Base-by-base conservation (phyloP, 2,888 invertebrate genomes). In the Eupeodes luniger region DNA sequence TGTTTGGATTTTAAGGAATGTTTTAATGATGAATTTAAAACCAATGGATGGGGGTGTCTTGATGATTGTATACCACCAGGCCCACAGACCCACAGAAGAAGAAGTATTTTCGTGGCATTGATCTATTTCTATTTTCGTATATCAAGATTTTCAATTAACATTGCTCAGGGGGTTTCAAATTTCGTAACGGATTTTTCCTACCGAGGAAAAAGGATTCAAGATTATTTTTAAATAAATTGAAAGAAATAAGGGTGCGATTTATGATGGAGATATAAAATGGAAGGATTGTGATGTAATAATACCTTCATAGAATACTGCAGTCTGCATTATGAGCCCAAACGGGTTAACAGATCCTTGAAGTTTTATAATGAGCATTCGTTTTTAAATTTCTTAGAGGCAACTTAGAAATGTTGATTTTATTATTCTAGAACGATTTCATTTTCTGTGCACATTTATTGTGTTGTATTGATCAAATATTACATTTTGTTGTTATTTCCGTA, bases 1-100 rank as follows among this genome's bases (percentile, higher is more conserved):
- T 27, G 12, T 1, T 40, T 11, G 12, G 12, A 44, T 55, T 40
- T 69, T 2, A 36, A 4, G 40, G 40, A 55, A 55, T 40, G n/a
- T 14, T 64, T 40, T 40, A 9, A 40, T 83, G 72, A 87, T 84
- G 79, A 84, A 87, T 87, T 77, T 55, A 16, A 81, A 87, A 87
- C 84, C 87, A 67, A 87, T 87, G 72, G 87, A 87, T 84, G 87
- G 84, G 84, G 87, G 87, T 69, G 87, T 77, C 64, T 36, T 59
- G 64, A 67, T 53, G 47, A 51, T 47, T 27, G 62, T 47, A 11
- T 9, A 40, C 40, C 40, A 40, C 16, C 61, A 51, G 61, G 14
- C 19, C 57, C 10, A 61, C 61, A 51, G 61, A 14, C 19, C 57
- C 10, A 61, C 53, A 55, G 76, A 12, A 19, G 27, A 9, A 34